Evolutionary conservation across 2,797 vertebrate species (phyloP).

Genomic region (Meriones psammophilus): DNA sequence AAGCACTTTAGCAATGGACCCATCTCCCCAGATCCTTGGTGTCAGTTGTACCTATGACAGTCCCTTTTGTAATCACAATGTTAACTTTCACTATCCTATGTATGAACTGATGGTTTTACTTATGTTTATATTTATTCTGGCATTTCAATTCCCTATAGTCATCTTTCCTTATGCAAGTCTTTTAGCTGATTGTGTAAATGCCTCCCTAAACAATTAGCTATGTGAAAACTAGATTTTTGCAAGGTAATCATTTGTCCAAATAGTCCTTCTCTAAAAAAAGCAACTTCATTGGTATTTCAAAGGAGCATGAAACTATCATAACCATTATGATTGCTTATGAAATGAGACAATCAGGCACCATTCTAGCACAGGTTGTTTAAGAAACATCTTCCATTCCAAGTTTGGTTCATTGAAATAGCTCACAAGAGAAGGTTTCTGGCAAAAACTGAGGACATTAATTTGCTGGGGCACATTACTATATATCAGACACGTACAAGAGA

Average conservation of each 20-base stretch:
- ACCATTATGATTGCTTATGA: constrained; percentile 1
- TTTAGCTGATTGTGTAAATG: constrained; percentile 3
- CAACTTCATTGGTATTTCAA: constrained; percentile 13
- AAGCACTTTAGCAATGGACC: neutral
- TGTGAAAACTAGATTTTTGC: constrained; percentile 1
- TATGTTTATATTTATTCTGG: neutral
- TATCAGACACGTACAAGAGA: constrained; percentile 11
- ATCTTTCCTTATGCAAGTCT: neutral
- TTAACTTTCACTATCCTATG: neutral
- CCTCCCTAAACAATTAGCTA: neutral
- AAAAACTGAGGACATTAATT: neutral
- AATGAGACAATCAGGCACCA: neutral
- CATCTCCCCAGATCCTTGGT: neutral
- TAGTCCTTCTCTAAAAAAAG: constrained; percentile 19
- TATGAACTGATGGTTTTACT: neutral
- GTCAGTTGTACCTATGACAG: neutral
- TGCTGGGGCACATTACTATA: neutral
- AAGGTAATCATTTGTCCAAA: neutral
- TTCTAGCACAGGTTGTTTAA: constrained; percentile 1
- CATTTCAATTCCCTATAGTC: neutral
- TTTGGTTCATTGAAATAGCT: constrained; percentile 20
- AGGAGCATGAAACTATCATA: constrained; percentile 22
- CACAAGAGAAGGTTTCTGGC: neutral
- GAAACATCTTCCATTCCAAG: neutral
- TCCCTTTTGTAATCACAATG: neutral